phyloP scores from a whole-genome alignment of 2,888 invertebrate genomes.

The Lithosia quadra region DNA sequence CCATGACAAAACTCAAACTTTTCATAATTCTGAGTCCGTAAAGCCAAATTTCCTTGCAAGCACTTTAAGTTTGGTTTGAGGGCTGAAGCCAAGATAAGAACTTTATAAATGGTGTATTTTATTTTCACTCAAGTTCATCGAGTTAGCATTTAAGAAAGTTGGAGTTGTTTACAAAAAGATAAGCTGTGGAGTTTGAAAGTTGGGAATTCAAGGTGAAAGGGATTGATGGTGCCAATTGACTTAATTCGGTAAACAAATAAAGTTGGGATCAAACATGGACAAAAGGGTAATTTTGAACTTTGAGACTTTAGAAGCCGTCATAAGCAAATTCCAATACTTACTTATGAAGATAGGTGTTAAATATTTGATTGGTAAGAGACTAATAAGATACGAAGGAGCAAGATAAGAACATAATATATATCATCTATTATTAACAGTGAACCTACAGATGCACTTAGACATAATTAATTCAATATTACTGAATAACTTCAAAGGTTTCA shows the following conservation, averaged over 20 bases:
- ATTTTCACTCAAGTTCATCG: slow-evolving; percentile 21
- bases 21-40: background rate
- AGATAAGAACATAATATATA: too few relatives aligned
- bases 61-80: background rate
- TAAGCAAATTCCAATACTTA: background rate
- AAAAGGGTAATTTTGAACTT: background rate
- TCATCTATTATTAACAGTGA: too few relatives aligned
- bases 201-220: background rate
- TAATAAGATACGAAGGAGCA: too few relatives aligned
- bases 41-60: background rate
- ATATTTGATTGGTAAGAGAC: background rate
- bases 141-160: slow-evolving; percentile 13
- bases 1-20: too few relatives aligned
- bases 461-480: too few relatives aligned
- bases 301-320: background rate
- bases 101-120: slow-evolving; percentile 19
- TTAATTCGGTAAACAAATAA: background rate
- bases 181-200: slow-evolving; percentile 31
- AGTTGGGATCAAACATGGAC: background rate
- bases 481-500: too few relatives aligned
- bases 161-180: slow-evolving; percentile 13
- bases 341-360: too few relatives aligned
- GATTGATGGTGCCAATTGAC: slow-evolving; percentile 6
- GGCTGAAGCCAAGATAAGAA: slow-evolving; percentile 10
- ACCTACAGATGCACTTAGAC: too few relatives aligned